A percentile compares a stretch with the other conserved stretches of the same genome.
phyloP scores from a whole-genome alignment of 2,888 invertebrate species.

The Zhuqinia jingwanae region DNA sequence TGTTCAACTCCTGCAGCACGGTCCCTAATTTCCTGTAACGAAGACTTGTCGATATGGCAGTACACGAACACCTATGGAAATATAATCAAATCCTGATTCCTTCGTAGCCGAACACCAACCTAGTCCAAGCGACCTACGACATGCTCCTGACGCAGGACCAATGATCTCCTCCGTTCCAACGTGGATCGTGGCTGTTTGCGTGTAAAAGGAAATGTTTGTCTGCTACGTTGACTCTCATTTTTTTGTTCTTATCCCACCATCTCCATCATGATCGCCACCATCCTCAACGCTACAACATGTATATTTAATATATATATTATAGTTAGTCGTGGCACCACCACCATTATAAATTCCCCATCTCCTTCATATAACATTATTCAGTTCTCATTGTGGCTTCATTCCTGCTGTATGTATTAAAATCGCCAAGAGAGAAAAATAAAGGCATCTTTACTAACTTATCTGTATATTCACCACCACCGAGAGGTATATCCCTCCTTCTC shows the following conservation, averaged over 20 bases:
- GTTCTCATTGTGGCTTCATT: constrained; percentile 68
- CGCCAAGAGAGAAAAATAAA: constrained; percentile 48
- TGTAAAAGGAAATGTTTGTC: constrained; percentile 71
- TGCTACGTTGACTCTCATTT: constrained; percentile 54
- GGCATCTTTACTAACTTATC: constrained; percentile 53
- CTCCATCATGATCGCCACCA: constrained; percentile 56
- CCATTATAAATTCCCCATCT: constrained; percentile 73
- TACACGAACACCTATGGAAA: constrained; percentile 45
- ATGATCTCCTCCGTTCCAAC: constrained; percentile 56
- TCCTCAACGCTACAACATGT: constrained; percentile 38
- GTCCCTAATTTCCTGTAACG: too few species aligned
- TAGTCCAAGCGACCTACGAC: constrained; percentile 71
- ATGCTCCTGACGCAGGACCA: constrained; percentile 57
- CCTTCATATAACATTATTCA: constrained; percentile 70
- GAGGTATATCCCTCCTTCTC: constrained; percentile 69
- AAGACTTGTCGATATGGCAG: constrained; percentile 23
- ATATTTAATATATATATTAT: constrained; percentile 36
- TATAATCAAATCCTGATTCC: constrained; percentile 69
- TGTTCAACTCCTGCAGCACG: too few species aligned
- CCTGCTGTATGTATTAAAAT: constrained; percentile 48
- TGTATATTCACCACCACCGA: constrained; percentile 37
- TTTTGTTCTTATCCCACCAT: constrained; percentile 66
- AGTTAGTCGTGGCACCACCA: constrained; percentile 44
- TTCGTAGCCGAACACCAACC: constrained; percentile 38
- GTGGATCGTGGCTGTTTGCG: constrained; percentile 55